Percentiles rank a stretch among this genome's conserved stretches.
phyloP scores from a whole-genome alignment of 2,113 vertebrate species.

The Polyodon spathula region DNA sequence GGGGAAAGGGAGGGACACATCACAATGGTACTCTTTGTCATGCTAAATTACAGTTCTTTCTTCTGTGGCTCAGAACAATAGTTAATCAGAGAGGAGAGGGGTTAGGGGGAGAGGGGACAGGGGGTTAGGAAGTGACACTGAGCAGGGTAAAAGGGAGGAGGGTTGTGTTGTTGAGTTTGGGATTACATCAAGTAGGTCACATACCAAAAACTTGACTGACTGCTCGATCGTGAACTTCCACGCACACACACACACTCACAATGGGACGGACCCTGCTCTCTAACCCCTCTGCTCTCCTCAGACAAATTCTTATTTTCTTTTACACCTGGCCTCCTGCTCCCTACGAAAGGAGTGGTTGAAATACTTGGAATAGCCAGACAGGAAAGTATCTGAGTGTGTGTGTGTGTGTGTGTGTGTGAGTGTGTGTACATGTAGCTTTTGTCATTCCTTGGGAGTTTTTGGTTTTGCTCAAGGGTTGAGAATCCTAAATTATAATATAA shows the following conservation, averaged over 20 bases:
- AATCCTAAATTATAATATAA: too few species aligned
- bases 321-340: neutral
- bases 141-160: neutral
- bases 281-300: too few species aligned
- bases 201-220: too few species aligned
- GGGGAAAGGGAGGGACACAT: neutral
- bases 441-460: too few species aligned
- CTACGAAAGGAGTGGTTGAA: neutral
- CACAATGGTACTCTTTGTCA: constrained; percentile 5
- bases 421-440: constrained; percentile 1
- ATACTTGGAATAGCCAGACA: constrained; percentile 14
- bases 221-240: too few species aligned
- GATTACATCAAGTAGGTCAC: too few species aligned
- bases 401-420: constrained; percentile 13
- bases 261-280: too few species aligned
- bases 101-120: neutral
- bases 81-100: neutral
- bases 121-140: neutral
- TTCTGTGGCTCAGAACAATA: neutral
- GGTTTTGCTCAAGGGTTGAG: too few species aligned
- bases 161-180: neutral
- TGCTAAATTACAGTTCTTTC: neutral
- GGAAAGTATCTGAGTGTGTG: neutral
- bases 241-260: too few species aligned
- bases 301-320: too few species aligned